Evolutionary conservation across 1,140 invertebrate genomes (phyloP).

Genomic region (Asobara japonica): DNA sequence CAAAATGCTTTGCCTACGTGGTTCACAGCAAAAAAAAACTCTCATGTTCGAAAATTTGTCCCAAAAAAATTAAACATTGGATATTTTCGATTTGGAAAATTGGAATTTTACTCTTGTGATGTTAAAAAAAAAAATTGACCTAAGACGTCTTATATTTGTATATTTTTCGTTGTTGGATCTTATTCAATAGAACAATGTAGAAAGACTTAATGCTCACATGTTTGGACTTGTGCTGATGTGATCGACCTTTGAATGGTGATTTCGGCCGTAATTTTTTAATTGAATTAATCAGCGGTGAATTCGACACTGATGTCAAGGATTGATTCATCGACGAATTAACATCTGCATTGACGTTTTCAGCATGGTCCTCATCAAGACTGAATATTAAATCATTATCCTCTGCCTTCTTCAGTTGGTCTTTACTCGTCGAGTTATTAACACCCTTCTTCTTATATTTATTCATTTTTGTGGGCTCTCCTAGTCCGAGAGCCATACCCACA

Average conservation of each 20-base stretch:
- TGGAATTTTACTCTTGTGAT: too few species aligned
- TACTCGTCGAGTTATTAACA: constrained; percentile 52
- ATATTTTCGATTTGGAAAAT: too few species aligned
- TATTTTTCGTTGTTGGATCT: background rate
- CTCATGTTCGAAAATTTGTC: too few species aligned
- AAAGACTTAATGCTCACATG: constrained; percentile 49
- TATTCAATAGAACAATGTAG: constrained; percentile 17
- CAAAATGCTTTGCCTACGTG: too few species aligned
- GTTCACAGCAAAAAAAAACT: too few species aligned
- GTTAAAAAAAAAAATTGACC: too few species aligned
- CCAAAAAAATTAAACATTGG: too few species aligned
- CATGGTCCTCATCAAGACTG: constrained; percentile 75
- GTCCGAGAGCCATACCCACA: constrained; percentile 77
- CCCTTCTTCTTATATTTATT: constrained; percentile 60
- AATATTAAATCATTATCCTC: constrained; percentile 74
- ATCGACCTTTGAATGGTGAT: constrained; percentile 55
- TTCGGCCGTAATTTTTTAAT: constrained; percentile 51
- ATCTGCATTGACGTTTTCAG: constrained; percentile 42
- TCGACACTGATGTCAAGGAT: constrained; percentile 24
- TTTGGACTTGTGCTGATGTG: constrained; percentile 52
- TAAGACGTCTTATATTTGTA: too few species aligned
- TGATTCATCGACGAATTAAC: constrained; percentile 18
- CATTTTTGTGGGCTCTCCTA: constrained; percentile 70
- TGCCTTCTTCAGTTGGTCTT: constrained; percentile 59
- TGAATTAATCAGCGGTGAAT: constrained; percentile 34